Evolutionary conservation across 1,140 invertebrate species (phyloP), one percentile per base, ranked within the genome.

Genomic region (Lepidurus arcticus): DNA sequence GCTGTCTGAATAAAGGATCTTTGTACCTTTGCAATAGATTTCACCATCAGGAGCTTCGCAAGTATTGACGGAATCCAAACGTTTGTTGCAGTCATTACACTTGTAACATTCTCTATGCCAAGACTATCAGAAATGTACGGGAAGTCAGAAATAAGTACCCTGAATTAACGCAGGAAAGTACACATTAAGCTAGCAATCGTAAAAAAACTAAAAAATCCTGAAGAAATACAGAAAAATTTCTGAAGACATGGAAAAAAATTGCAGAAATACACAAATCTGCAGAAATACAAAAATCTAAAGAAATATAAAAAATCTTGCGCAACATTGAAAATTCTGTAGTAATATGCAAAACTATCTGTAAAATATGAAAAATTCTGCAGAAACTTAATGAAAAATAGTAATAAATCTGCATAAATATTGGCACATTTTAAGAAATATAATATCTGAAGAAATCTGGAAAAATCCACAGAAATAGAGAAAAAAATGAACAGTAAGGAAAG

Each of bases 51-150:
- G 95, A 83, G 92, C 93, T 86, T 97, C 95, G 88, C 94, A 95
- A 87, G 94, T 92, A 85, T 92, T 92, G 81, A 93, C 94, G 80
- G 95, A 97, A 87, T 98, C 96, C 85, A 98, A 89, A 85, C 92
- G 91, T 88, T 94, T 93, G 83, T 91, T 91, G 88, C 97, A 98
- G 85, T 89, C 88, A 86, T 90, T 89, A 88, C 94, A 96, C 87
- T 92, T 93, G 89, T 94, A 96, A 89, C 94, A 96, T 86, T 89
- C 87, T 87, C 90, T 93, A 89, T 96, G 94, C 91, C 93, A 96
- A 83, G 89, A 91, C 93, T 34, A 34, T 34, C 34, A 34, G 34
- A 34, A 34, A n/a, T n/a, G 16, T 6, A n/a, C 6, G 53, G 16
- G 16, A 73, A 73, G 6, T 73, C 6, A 73, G 24, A 73, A 73